These are phyloP conservation scores for Leiothrix lutea DNA, from an alignment of 2,113 vertebrate species.

Conservation along the genomic window DNA sequence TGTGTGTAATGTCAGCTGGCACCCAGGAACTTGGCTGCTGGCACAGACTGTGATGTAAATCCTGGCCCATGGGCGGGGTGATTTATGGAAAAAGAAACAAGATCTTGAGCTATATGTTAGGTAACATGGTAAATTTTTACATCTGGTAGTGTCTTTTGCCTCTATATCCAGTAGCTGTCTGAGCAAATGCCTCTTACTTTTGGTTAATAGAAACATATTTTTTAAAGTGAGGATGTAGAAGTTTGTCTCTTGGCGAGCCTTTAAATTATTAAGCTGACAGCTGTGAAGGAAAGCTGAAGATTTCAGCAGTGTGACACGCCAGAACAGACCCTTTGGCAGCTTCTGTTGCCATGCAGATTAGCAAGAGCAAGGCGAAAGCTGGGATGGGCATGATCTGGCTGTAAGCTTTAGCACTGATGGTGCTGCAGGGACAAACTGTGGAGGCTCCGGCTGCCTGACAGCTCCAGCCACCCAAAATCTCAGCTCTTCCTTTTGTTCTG, in stretches of 20 bases:
- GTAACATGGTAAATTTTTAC: background rate
- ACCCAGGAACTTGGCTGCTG: background rate
- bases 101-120: background rate
- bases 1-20: background rate
- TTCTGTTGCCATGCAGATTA: background rate
- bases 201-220: background rate
- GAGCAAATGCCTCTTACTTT: background rate
- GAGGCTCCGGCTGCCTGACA: background rate
- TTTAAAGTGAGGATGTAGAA: background rate
- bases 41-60: background rate
- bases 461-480: background rate
- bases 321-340: background rate
- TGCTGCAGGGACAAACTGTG: background rate
- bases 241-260: background rate
- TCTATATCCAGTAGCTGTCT: background rate
- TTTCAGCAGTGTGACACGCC: background rate
- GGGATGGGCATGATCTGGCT: accelerated
- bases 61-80: background rate
- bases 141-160: background rate
- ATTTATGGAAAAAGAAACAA: background rate
- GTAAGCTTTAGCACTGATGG: background rate
- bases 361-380: background rate
- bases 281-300: background rate
- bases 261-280: background rate
- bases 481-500: background rate